Evolutionary conservation across 2,797 vertebrate species (phyloP).

Genomic region (Varecia variegata): DNA sequence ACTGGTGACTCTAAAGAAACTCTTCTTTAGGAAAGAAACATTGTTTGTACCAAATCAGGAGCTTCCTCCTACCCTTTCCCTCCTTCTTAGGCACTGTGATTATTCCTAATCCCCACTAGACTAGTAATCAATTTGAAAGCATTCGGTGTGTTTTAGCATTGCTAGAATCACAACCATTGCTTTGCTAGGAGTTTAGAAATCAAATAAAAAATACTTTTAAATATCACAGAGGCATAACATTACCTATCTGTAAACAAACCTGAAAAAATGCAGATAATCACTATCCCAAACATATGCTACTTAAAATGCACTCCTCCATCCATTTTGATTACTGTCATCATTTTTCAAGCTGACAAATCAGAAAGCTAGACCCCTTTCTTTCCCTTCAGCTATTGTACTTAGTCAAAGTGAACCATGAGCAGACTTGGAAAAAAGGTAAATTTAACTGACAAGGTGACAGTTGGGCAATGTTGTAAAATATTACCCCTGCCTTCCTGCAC

Average conservation of each 20-base stretch:
- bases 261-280: slow-evolving; percentile 34
- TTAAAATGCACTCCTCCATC: slow-evolving; percentile 51
- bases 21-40: not conserved
- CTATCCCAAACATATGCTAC: slow-evolving; percentile 13
- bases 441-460: slow-evolving; percentile 16
- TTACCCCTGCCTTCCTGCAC: not conserved
- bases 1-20: not conserved
- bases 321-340: slow-evolving; percentile 43
- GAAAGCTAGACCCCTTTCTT: not conserved
- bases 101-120: slow-evolving; percentile 6
- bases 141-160: not conserved
- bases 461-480: slow-evolving; percentile 9
- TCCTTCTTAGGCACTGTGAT: not conserved
- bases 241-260: slow-evolving; percentile 32
- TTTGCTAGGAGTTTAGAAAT: not conserved
- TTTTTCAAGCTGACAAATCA: slow-evolving; percentile 63
- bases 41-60: not conserved
- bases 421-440: slow-evolving; percentile 16
- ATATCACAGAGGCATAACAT: slow-evolving; percentile 6
- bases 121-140: slow-evolving; percentile 15
- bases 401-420: slow-evolving; percentile 35
- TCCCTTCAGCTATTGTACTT: not conserved
- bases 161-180: not conserved
- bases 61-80: not conserved
- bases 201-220: slow-evolving; percentile 39